Evolutionary conservation across 2,113 vertebrate species (phyloP), one percentile per base, ranked within the genome.

Genomic region (Leucoraja erinaceus): DNA sequence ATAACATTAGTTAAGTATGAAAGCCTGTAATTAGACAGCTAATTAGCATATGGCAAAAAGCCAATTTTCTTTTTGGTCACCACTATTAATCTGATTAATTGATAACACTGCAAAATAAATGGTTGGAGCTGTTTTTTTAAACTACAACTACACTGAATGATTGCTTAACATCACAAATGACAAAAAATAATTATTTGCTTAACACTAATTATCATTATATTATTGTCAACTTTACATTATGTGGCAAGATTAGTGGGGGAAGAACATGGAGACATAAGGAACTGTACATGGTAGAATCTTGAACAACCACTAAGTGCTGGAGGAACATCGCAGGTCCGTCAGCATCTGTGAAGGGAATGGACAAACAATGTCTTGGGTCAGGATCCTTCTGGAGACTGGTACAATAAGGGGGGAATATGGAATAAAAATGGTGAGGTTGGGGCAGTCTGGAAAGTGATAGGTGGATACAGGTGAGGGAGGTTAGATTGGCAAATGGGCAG

Each of bases 81-180:
- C 70, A 70, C 88, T 70, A 54, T 72, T 74, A 70, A 38, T 72
- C 31, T 91, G 38, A 91, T 72, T 47, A 47, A 22, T 20, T 91
- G 38, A 91, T 72, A 25, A 25, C 10, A 54, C 28, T 91, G 66
- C 38, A 91, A 72, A 72, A 91, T 84, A 84, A 84, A 84, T 84
- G 81, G 81, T 56, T 54, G 22, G 28, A 54, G 28, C 4, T 74
- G 66, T 72, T 7, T 74, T n/a, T 12, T 72, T 74, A 91, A 74
- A 91, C 14, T 20, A 72, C 7, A 72, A 28, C 20, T 31, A 16
- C 83, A 33, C 59, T 88, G 59, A 31, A 88, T n/a, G 83, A 61
- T 61, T 88, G 11, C 31, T n/a, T 11, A 70, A 74, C 90, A 70
- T 91, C 28, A 91, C 72, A 91, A 91, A 70, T 66, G 63, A 91